Conservation (phyloP, 2,113 vertebrate genomes). For the Lamprotornis superbus region DNA sequence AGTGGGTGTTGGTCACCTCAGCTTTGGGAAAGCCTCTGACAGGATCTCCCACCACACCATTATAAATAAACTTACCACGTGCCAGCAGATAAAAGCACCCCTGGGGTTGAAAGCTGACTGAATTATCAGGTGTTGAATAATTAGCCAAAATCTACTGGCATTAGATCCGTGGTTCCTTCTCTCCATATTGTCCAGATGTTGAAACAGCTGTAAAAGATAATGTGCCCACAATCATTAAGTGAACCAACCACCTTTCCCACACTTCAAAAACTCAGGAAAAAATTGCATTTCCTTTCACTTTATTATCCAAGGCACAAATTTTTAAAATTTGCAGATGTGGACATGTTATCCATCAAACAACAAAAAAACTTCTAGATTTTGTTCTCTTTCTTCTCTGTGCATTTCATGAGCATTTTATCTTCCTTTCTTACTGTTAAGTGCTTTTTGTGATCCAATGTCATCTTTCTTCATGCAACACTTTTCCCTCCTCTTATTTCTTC, state of each 20-base stretch:
- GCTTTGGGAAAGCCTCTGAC: not conserved
- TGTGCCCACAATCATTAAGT: fast-evolving
- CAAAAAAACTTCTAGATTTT: not conserved
- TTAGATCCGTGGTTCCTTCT: not conserved
- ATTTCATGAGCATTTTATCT: not conserved
- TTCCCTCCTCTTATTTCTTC: not conserved
- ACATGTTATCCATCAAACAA: not conserved
- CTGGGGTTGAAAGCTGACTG: not conserved
- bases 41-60: not conserved
- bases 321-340: not conserved
- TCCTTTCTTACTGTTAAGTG: not conserved
- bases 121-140: not conserved
- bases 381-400: not conserved
- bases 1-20: not conserved
- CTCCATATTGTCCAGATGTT: fast-evolving
- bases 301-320: not conserved
- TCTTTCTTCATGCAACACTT: not conserved
- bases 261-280: not conserved
- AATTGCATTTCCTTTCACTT: not conserved
- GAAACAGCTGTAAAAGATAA: not conserved
- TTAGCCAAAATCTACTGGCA: not conserved
- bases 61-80: not conserved
- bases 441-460: not conserved
- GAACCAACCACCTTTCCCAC: not conserved
- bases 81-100: not conserved